phyloP scores from a whole-genome alignment of 2,888 invertebrate species.

The Hanleya hanleyi region DNA sequence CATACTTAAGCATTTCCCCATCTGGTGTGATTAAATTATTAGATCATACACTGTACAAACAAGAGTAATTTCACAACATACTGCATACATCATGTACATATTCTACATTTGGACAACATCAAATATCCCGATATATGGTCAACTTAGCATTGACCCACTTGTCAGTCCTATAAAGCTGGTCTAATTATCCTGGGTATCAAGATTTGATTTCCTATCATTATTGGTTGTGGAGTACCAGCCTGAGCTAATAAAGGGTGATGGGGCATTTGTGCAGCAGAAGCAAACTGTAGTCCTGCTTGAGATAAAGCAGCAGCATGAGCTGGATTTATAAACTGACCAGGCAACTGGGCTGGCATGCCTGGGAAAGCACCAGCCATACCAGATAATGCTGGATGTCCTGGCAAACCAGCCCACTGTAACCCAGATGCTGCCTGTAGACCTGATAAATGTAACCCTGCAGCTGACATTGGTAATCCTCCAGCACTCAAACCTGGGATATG shows the following conservation, averaged over 20 bases:
- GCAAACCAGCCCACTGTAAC: neutral
- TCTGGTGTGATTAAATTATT: too few species aligned
- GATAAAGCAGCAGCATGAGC: neutral
- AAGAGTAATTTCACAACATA: too few species aligned
- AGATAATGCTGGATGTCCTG: neutral
- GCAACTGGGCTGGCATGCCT: neutral
- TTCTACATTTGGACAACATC: too few species aligned
- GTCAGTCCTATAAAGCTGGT: neutral
- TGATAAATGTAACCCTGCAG: neutral
- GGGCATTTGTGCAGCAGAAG: neutral
- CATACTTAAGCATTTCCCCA: too few species aligned
- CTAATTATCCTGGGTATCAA: constrained; percentile 22
- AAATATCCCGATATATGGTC: too few species aligned
- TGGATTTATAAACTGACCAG: neutral
- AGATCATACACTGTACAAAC: too few species aligned
- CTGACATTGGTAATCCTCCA: neutral
- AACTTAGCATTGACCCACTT: too few species aligned
- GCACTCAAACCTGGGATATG: neutral
- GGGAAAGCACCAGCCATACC: neutral
- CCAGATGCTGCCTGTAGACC: neutral
- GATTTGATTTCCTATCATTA: constrained; percentile 53
- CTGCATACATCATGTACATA: too few species aligned
- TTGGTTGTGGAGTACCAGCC: constrained; percentile 41
- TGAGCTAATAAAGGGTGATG: constrained; percentile 5
- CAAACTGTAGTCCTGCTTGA: neutral